These are phyloP conservation scores for Drosophila takahashii DNA, from an alignment of 1,140 invertebrate species.

Conservation along the genomic window DNA sequence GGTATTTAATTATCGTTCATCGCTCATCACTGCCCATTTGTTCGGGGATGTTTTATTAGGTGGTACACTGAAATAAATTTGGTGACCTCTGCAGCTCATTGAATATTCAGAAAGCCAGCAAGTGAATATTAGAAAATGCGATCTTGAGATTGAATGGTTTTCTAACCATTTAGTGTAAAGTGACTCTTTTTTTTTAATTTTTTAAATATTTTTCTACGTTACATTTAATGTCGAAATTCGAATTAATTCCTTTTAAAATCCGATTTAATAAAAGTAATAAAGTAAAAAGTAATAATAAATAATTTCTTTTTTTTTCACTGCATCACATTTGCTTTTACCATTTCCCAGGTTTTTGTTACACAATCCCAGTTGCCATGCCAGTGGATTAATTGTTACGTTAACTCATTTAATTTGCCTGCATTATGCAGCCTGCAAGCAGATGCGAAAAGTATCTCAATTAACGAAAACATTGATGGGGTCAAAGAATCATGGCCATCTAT, in stretches of 20 bases:
- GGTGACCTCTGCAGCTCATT: background rate
- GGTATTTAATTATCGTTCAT: slow-evolving; percentile 76
- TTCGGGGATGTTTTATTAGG: slow-evolving; percentile 27
- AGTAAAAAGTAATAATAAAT: too few species aligned
- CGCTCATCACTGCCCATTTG: slow-evolving; percentile 41
- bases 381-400: slow-evolving; percentile 73
- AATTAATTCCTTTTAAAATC: too few species aligned
- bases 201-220: too few species aligned
- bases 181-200: too few species aligned
- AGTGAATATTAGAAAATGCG: too few species aligned
- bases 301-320: background rate
- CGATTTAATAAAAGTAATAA: too few species aligned
- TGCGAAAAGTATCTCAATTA: slow-evolving; percentile 67
- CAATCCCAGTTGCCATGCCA: slow-evolving; percentile 59
- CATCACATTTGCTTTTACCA: slow-evolving; percentile 1
- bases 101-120: too few species aligned
- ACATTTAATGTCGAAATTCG: too few species aligned
- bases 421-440: slow-evolving; percentile 35
- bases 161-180: too few species aligned
- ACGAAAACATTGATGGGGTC: slow-evolving; percentile 13
- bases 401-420: slow-evolving; percentile 62
- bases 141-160: too few species aligned
- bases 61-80: background rate
- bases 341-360: slow-evolving; percentile 50
- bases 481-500: slow-evolving; percentile 26